Evolutionary conservation across 2,113 vertebrate species (phyloP), one percentile per base, ranked within the genome.

Genomic region (Cinclus cinclus): DNA sequence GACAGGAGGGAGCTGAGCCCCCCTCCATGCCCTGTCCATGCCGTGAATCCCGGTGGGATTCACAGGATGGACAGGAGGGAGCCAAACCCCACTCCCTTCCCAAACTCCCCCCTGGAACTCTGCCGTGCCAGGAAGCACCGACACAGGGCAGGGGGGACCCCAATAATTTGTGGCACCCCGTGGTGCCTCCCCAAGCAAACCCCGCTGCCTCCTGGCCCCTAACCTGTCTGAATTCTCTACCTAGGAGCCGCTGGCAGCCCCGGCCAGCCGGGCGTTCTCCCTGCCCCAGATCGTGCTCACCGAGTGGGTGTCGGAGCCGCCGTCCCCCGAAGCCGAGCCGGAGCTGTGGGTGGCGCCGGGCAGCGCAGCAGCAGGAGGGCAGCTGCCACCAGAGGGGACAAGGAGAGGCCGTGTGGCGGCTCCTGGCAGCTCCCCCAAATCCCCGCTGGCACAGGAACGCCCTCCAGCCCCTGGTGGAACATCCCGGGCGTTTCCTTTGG

Each of bases 271-370:
- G 21, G 90, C 89, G n/a, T 95, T 97, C 95, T 97, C 98, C 46
- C 90, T 99, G 83, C 99, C 99, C 19, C 97, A 95, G 96, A 99
- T 99, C 95, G 92, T 99, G 93, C 96, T 99, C 97, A 99, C 98
- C 39, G 97, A 98, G 79, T 98, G 98, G 71, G 92, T 91, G 68
- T 97, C 98, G 6, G 94, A 92, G 49, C 97, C 98, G 16, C 83
- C 96, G 4, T 92, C 98, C 70, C 92, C 95, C 7, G 98, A 98
- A 86, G 96, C 91, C 67, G 97, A 79, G 46, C 78, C 77, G 65
- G 81, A 96, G 78, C 80, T 17, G 30, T 30, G 65, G 18, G 53
- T 16, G 88, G 88, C 79, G 24, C 46, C 22, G 3, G 41, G 87
- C 59, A 16, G 35, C 6, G 2, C 44, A 11, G 81, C 52, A 52